phyloP scores from a whole-genome alignment of 2,113 vertebrate genomes.

The Heliornis fulica region DNA sequence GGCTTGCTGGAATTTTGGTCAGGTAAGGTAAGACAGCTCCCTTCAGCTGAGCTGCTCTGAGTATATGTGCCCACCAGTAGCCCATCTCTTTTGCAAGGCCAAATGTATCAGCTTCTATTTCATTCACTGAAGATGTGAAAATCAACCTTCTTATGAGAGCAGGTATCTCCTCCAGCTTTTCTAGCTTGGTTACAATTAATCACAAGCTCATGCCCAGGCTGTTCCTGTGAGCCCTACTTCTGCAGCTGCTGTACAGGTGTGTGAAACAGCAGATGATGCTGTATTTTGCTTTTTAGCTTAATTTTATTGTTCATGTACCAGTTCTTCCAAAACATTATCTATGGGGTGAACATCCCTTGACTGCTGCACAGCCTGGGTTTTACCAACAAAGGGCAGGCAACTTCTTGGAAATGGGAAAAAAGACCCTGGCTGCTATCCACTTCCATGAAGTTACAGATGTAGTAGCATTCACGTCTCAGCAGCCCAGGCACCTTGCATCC shows the following conservation, averaged over 20 bases:
- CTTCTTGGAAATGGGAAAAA: background rate
- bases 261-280: accelerated
- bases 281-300: background rate
- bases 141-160: background rate
- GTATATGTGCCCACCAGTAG: accelerated
- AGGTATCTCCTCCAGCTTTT: background rate
- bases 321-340: background rate
- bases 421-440: background rate
- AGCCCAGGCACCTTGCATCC: background rate
- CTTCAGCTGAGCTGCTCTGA: background rate
- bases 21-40: background rate
- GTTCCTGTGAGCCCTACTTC: accelerated
- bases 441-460: background rate
- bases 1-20: background rate
- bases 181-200: background rate
- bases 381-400: background rate
- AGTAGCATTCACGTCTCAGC: accelerated
- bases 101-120: background rate
- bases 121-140: background rate
- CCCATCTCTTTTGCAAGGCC: background rate
- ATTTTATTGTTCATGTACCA: background rate
- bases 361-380: background rate
- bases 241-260: background rate
- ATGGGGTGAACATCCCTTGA: background rate
- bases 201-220: background rate